A percentile compares a stretch with the other conserved stretches of the same genome.
Evolutionary conservation across 1,140 invertebrate species (phyloP).

Genomic region (Pomacea maculata): DNA sequence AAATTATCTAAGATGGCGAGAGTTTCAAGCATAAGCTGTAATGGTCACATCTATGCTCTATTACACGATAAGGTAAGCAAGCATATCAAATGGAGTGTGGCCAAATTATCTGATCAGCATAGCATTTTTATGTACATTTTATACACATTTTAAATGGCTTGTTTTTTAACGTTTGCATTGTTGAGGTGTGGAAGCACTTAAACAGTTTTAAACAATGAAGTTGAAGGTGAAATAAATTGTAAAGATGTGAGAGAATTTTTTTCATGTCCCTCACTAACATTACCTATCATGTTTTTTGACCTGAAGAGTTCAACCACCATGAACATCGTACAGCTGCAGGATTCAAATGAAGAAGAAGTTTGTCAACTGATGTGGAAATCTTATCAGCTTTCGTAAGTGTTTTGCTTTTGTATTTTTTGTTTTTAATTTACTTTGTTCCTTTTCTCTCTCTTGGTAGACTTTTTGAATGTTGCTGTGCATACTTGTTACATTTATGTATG

Average conservation of each 20-base stretch:
- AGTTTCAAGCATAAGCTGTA: conserved; percentile 29
- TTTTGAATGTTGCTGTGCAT: too few relatives aligned
- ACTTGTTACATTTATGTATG: too few relatives aligned
- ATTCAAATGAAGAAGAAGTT: conserved; percentile 26
- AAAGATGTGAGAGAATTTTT: not conserved
- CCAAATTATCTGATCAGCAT: too few relatives aligned
- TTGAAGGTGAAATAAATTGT: not conserved
- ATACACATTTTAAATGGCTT: not conserved
- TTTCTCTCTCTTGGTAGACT: too few relatives aligned
- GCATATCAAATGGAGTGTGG: not conserved
- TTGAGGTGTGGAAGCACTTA: not conserved
- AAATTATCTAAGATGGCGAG: conserved; percentile 17
- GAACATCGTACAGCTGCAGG: conserved; percentile 29
- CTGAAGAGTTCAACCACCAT: conserved; percentile 27
- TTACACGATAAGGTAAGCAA: conserved; percentile 34
- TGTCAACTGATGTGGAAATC: conserved; percentile 38
- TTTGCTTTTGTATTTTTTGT: too few relatives aligned
- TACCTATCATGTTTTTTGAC: not conserved
- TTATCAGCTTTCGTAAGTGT: conserved; percentile 32
- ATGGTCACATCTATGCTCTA: conserved; percentile 33
- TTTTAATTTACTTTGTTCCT: too few relatives aligned
- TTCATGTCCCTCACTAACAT: not conserved
- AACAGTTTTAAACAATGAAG: not conserved
- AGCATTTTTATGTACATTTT: not conserved
- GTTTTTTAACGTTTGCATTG: not conserved